phyloP scores from a whole-genome alignment of 2,113 vertebrate species.

The Chlorodrepanis virens region DNA sequence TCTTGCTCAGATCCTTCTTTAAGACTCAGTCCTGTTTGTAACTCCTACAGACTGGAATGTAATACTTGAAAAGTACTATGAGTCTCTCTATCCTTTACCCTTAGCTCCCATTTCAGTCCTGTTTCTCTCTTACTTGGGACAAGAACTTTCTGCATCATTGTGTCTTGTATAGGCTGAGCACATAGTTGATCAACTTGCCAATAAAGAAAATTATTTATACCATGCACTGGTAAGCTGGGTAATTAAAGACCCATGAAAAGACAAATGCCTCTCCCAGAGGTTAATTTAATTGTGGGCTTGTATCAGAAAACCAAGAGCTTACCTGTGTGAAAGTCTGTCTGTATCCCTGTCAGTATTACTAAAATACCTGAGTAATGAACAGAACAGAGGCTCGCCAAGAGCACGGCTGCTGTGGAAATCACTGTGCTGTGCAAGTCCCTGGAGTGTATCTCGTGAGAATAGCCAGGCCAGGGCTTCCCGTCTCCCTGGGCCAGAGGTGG shows the following conservation, averaged over 20 bases:
- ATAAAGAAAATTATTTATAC: slow-evolving; percentile 59
- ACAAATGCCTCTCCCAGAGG: background rate
- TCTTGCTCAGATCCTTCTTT: slow-evolving; percentile 9
- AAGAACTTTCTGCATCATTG: slow-evolving; percentile 36
- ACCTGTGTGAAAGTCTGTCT: background rate
- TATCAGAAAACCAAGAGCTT: slow-evolving; percentile 7
- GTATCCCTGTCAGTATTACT: background rate
- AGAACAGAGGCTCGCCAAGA: background rate
- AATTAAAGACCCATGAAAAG: slow-evolving; percentile 28
- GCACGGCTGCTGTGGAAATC: background rate
- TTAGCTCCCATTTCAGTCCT: background rate
- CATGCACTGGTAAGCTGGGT: slow-evolving; percentile 44
- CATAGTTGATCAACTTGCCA: slow-evolving; percentile 56
- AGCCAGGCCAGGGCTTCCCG: background rate
- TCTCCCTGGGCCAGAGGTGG: background rate
- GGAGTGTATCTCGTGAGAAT: background rate
- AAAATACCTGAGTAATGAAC: background rate
- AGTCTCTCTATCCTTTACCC: background rate
- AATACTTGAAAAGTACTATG: slow-evolving; percentile 25
- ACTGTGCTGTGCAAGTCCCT: background rate
- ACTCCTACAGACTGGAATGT: slow-evolving; percentile 16
- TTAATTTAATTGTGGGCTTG: background rate
- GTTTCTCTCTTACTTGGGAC: slow-evolving; percentile 19
- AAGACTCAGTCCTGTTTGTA: slow-evolving; percentile 15
- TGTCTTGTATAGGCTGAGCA: slow-evolving; percentile 58